A percentile compares a stretch with the other conserved stretches of the same genome.
These are phyloP conservation scores for Alosa sapidissima DNA, from an alignment of 2,797 vertebrate species.

Conservation along the genomic window DNA sequence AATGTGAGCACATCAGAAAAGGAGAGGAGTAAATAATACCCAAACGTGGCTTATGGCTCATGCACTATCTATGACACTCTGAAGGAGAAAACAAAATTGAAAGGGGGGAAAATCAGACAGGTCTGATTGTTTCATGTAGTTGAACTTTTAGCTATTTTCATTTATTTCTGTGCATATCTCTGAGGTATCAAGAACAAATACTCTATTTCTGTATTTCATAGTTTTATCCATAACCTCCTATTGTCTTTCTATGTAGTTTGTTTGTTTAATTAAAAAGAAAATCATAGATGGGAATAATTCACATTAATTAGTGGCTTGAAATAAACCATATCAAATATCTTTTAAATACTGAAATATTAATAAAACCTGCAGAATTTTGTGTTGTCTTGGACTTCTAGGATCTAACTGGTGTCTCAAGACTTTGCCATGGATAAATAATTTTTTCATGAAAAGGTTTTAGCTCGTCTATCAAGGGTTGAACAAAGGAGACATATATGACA, in stretches of 20 bases:
- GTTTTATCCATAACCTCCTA: neutral
- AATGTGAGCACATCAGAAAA: slow-evolving; percentile 45
- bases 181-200: no score
- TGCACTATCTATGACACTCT: neutral
- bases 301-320: neutral
- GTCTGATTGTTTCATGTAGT: no score
- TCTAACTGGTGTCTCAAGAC: neutral
- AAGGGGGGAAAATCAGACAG: no score
- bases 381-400: neutral
- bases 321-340: neutral
- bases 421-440: neutral
- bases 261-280: neutral
- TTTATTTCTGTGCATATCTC: neutral
- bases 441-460: neutral
- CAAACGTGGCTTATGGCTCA: neutral
- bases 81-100: neutral
- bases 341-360: neutral
- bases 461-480: neutral
- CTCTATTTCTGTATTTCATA: no score
- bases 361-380: neutral
- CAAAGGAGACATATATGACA: neutral
- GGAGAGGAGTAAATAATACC: neutral
- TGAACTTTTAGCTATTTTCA: neutral
- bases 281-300: neutral
- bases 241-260: neutral